Conservation (phyloP, 1,140 invertebrate species). For the Pseudomyrmex cubaensis region DNA sequence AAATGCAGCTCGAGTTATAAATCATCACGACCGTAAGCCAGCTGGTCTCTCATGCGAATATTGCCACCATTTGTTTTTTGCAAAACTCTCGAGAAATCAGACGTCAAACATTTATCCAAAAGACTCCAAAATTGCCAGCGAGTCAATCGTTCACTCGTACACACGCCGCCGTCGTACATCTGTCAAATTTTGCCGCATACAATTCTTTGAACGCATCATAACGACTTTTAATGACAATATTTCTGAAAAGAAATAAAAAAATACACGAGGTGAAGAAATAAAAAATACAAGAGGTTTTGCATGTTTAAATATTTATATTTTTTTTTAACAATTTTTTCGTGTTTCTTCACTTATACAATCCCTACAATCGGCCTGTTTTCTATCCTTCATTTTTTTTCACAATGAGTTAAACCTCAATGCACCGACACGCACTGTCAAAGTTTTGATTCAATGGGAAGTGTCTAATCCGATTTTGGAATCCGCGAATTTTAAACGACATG, state of each 20-base stretch:
- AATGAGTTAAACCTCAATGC: not conserved
- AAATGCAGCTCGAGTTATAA: slow-evolving; percentile 40
- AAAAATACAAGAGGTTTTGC: too few species aligned
- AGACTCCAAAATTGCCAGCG: slow-evolving; percentile 7
- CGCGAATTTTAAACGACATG: slow-evolving; percentile 10
- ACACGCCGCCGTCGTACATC: not conserved
- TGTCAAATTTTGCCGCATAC: not conserved
- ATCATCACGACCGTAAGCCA: slow-evolving; percentile 39
- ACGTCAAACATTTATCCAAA: slow-evolving; percentile 16
- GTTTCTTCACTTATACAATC: not conserved
- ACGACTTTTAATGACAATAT: not conserved
- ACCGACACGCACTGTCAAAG: not conserved
- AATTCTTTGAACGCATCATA: not conserved
- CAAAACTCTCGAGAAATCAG: slow-evolving; percentile 9
- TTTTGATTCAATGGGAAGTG: not conserved
- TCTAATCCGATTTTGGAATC: not conserved
- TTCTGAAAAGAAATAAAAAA: not conserved
- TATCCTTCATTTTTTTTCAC: not conserved
- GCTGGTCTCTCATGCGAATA: slow-evolving; percentile 13
- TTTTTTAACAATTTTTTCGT: too few species aligned
- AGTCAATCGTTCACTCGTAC: not conserved
- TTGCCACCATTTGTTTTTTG: slow-evolving; percentile 16
- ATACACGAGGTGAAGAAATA: too few species aligned
- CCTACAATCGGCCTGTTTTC: not conserved
- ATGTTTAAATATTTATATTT: too few species aligned